A percentile compares a stretch with the other conserved stretches of the same genome.
Conservation (phyloP, 2,797 vertebrate genomes). For the Limnodromus scolopaceus region DNA sequence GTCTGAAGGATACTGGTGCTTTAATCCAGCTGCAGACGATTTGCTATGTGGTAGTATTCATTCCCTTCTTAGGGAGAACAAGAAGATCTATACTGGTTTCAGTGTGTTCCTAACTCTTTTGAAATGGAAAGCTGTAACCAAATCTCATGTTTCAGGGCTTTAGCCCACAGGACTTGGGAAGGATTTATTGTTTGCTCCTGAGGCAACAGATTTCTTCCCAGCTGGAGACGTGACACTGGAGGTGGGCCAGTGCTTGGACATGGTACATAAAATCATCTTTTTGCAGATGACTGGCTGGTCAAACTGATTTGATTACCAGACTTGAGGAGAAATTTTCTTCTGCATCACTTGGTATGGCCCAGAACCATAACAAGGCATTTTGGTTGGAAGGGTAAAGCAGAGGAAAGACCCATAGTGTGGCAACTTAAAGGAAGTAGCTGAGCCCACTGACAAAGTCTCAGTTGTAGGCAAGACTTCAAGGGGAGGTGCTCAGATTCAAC, state of each 20-base stretch:
- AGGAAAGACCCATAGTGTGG: fast-evolving
- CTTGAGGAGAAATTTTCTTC: background rate
- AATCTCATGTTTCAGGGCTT: conserved; percentile 48
- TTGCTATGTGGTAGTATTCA: background rate
- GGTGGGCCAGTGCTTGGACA: conserved; percentile 15
- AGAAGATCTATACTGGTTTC: background rate
- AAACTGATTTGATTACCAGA: conserved; percentile 52
- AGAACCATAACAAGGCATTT: background rate
- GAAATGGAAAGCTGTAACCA: conserved; percentile 6
- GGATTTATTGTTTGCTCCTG: conserved; percentile 58
- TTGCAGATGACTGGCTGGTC: conserved; percentile 25
- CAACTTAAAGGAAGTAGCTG: background rate
- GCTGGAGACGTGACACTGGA: conserved; percentile 51
- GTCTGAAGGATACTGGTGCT: background rate
- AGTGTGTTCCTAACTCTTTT: background rate
- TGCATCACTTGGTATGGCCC: background rate
- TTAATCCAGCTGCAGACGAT: background rate
- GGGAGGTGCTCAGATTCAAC: background rate
- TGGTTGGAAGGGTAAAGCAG: background rate
- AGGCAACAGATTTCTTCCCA: conserved; percentile 51
- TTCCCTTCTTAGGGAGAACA: background rate
- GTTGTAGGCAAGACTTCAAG: background rate
- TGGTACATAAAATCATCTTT: conserved; percentile 7
- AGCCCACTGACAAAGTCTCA: fast-evolving
- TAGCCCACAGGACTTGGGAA: conserved; percentile 16